These are phyloP conservation scores for Oligia fasciuncula DNA, from an alignment of 2,888 invertebrate species.

Conservation along the genomic window DNA sequence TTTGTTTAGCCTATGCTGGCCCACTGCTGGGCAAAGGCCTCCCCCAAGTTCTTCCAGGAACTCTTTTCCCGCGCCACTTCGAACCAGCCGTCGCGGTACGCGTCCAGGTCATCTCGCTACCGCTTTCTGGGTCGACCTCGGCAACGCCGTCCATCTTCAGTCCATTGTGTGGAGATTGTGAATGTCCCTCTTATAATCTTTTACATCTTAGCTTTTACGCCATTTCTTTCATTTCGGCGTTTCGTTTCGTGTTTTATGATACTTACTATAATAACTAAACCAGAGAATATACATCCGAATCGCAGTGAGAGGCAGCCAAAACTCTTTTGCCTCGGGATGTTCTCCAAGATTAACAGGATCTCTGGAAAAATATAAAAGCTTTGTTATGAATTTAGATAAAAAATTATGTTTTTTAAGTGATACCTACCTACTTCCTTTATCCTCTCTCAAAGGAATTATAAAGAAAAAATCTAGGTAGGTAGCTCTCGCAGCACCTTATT, in stretches of 20 bases:
- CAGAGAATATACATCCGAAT: slow-evolving; percentile 81
- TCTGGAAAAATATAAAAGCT: slow-evolving; percentile 70
- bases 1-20: too few relatives aligned
- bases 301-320: slow-evolving; percentile 84
- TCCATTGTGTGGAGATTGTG: neutral
- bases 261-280: slow-evolving; percentile 83
- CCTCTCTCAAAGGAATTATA: neutral
- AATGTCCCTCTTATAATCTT: neutral
- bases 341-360: slow-evolving; percentile 80
- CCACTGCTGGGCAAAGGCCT: too few relatives aligned
- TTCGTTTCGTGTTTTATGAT: neutral
- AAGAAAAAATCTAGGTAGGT: neutral
- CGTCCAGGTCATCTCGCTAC: too few relatives aligned
- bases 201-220: neutral
- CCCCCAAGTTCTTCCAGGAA: too few relatives aligned
- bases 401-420: neutral
- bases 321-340: slow-evolving; percentile 79
- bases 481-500: neutral
- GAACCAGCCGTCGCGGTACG: too few relatives aligned
- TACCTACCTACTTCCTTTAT: neutral
- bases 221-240: neutral
- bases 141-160: too few relatives aligned
- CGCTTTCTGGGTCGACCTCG: too few relatives aligned
- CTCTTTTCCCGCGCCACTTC: too few relatives aligned
- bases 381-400: neutral